These are phyloP conservation scores for Sericinus montela DNA, from an alignment of 2,888 invertebrate genomes.

Conservation along the genomic window DNA sequence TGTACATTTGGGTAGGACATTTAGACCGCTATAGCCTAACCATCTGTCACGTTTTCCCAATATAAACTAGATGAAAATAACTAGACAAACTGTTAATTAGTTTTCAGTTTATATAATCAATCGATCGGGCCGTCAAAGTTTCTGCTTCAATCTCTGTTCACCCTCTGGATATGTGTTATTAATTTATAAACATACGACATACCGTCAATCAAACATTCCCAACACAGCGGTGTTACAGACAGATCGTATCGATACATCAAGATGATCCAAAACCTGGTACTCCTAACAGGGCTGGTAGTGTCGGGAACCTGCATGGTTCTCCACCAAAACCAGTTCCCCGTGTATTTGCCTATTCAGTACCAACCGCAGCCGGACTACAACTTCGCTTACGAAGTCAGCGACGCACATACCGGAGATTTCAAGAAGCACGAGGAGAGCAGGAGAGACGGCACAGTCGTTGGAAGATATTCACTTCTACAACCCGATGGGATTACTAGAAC, in stretches of 20 bases:
- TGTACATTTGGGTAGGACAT: no score
- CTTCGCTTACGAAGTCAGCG: conserved; percentile 77
- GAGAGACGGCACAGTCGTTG: conserved; percentile 70
- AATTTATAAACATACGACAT: background rate
- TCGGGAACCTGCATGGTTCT: conserved; percentile 54
- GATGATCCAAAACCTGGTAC: conserved; percentile 20
- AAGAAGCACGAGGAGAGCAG: conserved; percentile 76
- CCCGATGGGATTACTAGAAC: conserved; percentile 75
- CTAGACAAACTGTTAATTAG: no score
- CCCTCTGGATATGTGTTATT: no score
- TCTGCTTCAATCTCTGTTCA: no score
- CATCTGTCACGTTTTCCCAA: no score
- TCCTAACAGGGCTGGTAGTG: conserved; percentile 40
- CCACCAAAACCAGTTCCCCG: conserved; percentile 39
- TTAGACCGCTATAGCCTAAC: no score
- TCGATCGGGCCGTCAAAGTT: no score
- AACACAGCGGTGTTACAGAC: background rate
- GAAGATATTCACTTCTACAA: conserved; percentile 75
- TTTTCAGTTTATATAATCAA: no score
- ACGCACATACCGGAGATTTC: conserved; percentile 72
- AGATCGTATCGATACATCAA: background rate
- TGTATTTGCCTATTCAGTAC: conserved; percentile 26
- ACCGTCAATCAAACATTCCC: background rate
- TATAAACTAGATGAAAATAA: no score
- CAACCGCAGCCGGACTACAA: conserved; percentile 48